phyloP scores from a whole-genome alignment of 1,140 invertebrate species.

The Capitella teleta region DNA sequence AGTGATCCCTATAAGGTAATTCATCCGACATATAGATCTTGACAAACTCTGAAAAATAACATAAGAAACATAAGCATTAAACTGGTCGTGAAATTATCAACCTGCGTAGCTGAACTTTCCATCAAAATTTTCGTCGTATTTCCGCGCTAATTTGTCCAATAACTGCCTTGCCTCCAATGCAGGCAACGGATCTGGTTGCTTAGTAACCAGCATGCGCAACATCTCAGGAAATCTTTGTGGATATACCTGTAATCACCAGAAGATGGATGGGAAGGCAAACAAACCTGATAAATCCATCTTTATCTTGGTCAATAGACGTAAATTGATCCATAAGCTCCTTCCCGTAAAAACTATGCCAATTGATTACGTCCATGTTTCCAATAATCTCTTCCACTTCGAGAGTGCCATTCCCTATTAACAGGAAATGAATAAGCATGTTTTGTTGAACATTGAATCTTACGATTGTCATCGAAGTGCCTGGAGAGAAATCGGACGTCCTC shows the following conservation, averaged over 20 bases:
- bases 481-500: background rate
- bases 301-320: background rate
- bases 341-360: background rate
- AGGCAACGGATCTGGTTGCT: background rate
- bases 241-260: no score
- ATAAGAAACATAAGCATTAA: background rate
- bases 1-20: background rate
- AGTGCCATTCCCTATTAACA: background rate
- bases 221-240: background rate
- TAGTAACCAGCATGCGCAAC: background rate
- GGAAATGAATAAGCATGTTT: background rate
- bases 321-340: constrained; percentile 1
- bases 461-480: background rate
- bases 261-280: no score
- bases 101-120: background rate
- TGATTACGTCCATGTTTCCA: constrained; percentile 1
- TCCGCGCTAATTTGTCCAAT: background rate
- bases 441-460: background rate
- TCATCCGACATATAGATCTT: constrained; percentile 1
- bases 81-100: background rate
- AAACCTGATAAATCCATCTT: constrained; percentile 1
- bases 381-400: background rate
- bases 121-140: background rate
- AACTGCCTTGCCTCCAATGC: background rate
- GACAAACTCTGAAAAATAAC: background rate